Conservation (phyloP, 2,888 invertebrate species). For the Lithosia quadra region DNA sequence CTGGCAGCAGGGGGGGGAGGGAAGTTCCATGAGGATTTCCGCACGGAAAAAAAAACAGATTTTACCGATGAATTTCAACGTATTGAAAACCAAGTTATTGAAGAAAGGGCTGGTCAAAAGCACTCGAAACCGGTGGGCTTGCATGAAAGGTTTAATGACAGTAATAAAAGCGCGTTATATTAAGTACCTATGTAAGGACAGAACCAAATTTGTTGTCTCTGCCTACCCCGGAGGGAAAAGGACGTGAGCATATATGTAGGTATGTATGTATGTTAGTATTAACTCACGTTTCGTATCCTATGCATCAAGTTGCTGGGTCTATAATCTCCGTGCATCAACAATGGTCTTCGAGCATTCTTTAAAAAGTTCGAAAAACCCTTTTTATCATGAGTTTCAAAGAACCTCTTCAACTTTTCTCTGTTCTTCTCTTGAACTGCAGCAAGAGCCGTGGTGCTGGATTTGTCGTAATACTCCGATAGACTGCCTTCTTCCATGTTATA, state of each 20-base stretch:
- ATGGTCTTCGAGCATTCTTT: slow-evolving; percentile 27
- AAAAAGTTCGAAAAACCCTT: neutral
- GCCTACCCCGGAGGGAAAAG: too few species aligned
- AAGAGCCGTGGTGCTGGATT: neutral
- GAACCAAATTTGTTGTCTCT: too few species aligned
- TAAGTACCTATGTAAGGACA: too few species aligned
- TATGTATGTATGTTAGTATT: too few species aligned
- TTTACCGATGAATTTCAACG: neutral
- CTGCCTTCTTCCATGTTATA: slow-evolving; percentile 15
- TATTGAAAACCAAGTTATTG: neutral
- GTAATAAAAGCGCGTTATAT: too few species aligned
- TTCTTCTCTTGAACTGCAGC: neutral
- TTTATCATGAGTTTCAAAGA: slow-evolving; percentile 6
- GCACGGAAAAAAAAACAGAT: neutral
- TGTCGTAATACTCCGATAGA: neutral
- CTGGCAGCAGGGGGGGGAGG: too few species aligned
- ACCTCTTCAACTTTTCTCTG: slow-evolving; percentile 3
- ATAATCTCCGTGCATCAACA: slow-evolving; percentile 54
- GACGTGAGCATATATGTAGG: too few species aligned
- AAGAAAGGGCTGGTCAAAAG: too few species aligned
- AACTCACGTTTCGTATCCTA: slow-evolving; percentile 41
- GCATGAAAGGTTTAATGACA: too few species aligned
- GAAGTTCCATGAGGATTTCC: too few species aligned
- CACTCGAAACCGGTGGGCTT: too few species aligned
- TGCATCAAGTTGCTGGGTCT: slow-evolving; percentile 56